Evolutionary conservation across 1,140 invertebrate species (phyloP).

Genomic region (Saccostrea cuccullata): DNA sequence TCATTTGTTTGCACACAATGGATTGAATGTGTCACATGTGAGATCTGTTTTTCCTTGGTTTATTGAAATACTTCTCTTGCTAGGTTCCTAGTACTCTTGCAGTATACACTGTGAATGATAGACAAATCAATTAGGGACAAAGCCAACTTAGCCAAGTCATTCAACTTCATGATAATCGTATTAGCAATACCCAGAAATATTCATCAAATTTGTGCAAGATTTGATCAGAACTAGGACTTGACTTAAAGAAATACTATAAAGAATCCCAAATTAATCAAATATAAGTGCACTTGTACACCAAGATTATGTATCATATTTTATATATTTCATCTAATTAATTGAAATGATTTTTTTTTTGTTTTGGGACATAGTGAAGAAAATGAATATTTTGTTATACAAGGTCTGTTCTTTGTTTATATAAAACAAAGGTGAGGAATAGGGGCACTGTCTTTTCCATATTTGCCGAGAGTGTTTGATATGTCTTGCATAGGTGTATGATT

Average conservation of each 20-base stretch:
- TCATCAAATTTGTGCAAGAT: not conserved
- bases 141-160: slow-evolving; percentile 3
- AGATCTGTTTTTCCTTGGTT: not conserved
- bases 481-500: not conserved
- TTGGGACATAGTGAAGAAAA: no score
- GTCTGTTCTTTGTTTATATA: no score
- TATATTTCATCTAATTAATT: no score
- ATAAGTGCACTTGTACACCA: no score
- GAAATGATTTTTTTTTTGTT: no score
- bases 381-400: no score
- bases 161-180: not conserved
- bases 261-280: no score
- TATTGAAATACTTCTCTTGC: slow-evolving; percentile 18
- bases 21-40: not conserved
- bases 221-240: not conserved
- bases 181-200: not conserved
- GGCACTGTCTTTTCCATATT: no score
- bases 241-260: no score
- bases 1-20: not conserved
- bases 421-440: no score
- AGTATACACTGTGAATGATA: not conserved
- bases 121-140: slow-evolving; percentile 24
- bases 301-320: no score
- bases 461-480: no score
- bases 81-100: not conserved